These are phyloP conservation scores for Numida meleagris DNA, from an alignment of 2,113 vertebrate species.

Conservation along the genomic window DNA sequence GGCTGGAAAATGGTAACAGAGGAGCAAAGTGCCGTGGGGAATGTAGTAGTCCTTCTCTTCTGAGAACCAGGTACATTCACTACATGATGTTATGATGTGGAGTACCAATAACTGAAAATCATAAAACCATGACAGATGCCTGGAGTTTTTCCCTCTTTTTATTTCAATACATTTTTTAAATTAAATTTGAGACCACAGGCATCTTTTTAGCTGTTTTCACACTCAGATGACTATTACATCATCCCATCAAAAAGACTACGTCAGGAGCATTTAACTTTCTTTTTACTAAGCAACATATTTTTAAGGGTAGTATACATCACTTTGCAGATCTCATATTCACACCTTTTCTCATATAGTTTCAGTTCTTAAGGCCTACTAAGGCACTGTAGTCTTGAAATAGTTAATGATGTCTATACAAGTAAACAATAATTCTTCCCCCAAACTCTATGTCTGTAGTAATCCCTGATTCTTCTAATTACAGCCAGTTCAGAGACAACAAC, in stretches of 20 bases:
- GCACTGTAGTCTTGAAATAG: neutral
- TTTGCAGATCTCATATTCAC: neutral
- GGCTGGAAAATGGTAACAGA: too few relatives aligned
- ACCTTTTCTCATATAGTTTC: neutral
- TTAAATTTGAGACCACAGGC: neutral
- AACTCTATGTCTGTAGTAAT: neutral
- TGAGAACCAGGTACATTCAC: too few relatives aligned
- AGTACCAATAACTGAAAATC: too few relatives aligned
- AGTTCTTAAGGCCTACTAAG: neutral
- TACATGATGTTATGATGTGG: too few relatives aligned
- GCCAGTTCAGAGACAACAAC: neutral
- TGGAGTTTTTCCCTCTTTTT: neutral
- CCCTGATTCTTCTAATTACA: neutral
- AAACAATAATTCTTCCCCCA: neutral
- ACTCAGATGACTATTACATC: neutral
- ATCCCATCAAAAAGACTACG: neutral
- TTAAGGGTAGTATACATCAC: neutral
- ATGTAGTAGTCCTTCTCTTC: too few relatives aligned
- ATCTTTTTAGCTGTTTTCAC: neutral
- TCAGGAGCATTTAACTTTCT: neutral
- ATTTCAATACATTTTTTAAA: neutral
- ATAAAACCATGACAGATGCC: too few relatives aligned
- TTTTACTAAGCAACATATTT: neutral
- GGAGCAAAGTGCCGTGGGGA: too few relatives aligned
- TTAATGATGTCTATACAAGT: neutral